Base-by-base conservation (phyloP, 2,888 invertebrate species). In the Nysson spinosus region DNA sequence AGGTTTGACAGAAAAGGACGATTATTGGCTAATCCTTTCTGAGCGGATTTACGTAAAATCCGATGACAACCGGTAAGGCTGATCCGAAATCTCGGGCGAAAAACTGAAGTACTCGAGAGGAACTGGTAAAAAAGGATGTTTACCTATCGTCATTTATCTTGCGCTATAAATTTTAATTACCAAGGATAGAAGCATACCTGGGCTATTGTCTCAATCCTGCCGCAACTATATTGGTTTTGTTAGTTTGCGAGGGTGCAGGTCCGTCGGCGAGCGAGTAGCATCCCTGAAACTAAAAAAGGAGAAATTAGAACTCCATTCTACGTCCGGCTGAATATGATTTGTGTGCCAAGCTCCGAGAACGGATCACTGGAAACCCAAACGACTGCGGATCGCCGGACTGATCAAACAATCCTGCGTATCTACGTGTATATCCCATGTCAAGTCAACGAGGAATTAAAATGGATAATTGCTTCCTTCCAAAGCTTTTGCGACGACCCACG, bases 401-500 rank as follows among this genome's bases (percentile, higher is more conserved):
- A 84, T 83, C 80, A 82, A 85, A 85, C 82, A 84, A 73, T 78
- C 74, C 35, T 58, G 34, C 75, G 66, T 70, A 72, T 78, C 75
- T 76, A 75, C 65, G 67, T 66, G 60, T 63, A 72, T 77, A 80
- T 77, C 81, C 79, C 82, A 79, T 73, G 82, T 83, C 83, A 80
- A 80, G 72, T 74, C 76, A 61, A 69, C 72, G 78, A 75, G 75
- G 80, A 82, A 84, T 84, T 84, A 84, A 84, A 81, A 81, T 76
- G 79, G 83, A 83, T 83, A 83, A 84, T 84, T 83, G 80, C 83
- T 82, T 84, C 77, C 80, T 80, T 71, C 72, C 74, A 52, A 75
- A 75, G 77, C 70, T 74, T 63, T 72, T 46, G 37, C 64, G 71
- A 60, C 46, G 67, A 54, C 65, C 68, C 64, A 72, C 74, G 74